These are phyloP conservation scores for Rhizomys pruinosus DNA, from an alignment of 2,113 vertebrate species.

Conservation along the genomic window DNA sequence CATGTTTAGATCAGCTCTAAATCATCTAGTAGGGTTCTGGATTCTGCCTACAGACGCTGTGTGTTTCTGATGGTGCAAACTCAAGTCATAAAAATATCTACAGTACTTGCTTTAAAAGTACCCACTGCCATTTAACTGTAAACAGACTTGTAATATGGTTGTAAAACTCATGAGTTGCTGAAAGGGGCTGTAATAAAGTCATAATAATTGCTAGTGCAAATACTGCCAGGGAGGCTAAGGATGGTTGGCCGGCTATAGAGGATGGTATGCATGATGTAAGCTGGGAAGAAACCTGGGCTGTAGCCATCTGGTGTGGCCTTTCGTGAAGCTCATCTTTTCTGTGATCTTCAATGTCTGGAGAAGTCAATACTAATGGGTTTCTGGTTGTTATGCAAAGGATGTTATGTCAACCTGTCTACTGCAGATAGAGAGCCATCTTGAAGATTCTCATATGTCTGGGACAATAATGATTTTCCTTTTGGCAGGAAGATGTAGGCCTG, in stretches of 20 bases:
- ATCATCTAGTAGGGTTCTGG: slow-evolving; percentile 52
- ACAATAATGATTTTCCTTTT: not conserved
- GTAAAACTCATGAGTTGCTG: slow-evolving; percentile 81
- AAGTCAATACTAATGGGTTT: not conserved
- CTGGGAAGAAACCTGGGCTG: not conserved
- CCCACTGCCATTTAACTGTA: slow-evolving; percentile 78
- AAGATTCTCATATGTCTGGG: not conserved
- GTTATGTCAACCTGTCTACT: not conserved
- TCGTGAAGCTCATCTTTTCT: not conserved
- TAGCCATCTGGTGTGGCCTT: not conserved
- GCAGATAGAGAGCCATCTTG: not conserved
- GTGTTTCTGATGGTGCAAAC: slow-evolving; percentile 75
- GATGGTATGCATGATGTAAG: slow-evolving; percentile 6
- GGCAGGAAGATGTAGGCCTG: not conserved
- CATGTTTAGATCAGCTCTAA: slow-evolving; percentile 64
- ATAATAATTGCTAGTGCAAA: slow-evolving; percentile 67
- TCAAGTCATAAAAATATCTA: slow-evolving; percentile 78
- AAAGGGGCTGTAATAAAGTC: slow-evolving; percentile 77
- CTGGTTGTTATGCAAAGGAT: not conserved
- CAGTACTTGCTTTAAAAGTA: slow-evolving; percentile 79
- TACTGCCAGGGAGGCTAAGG: slow-evolving; percentile 28
- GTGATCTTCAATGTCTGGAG: not conserved
- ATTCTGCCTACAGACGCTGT: slow-evolving; percentile 56
- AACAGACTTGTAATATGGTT: slow-evolving; percentile 80
- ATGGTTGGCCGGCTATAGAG: slow-evolving; percentile 18